Conservation (phyloP, 2,797 vertebrate genomes). For the Sebastes elongatus region DNA sequence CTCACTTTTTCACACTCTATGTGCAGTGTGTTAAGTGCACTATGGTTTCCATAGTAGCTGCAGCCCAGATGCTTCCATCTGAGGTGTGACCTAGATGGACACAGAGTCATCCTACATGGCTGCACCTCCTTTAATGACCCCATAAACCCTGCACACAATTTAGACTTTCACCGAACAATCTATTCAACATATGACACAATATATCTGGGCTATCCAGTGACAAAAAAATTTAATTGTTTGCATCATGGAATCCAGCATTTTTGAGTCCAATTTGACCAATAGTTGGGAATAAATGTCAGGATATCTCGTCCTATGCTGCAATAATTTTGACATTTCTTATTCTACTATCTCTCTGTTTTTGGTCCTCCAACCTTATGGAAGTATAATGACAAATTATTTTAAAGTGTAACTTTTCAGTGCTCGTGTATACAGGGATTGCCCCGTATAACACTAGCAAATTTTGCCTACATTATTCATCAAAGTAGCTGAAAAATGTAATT, state of each 20-base stretch:
- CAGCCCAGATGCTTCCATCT: neutral
- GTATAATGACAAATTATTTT: neutral
- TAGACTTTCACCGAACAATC: neutral
- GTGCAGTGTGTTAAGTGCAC: neutral
- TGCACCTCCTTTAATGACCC: neutral
- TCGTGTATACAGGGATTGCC: neutral
- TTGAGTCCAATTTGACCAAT: no score
- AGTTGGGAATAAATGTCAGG: neutral
- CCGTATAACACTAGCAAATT: neutral
- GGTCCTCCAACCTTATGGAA: neutral
- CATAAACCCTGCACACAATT: neutral
- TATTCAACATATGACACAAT: neutral
- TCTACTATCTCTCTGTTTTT: neutral
- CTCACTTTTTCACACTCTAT: neutral
- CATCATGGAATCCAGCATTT: neutral
- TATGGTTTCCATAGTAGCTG: neutral
- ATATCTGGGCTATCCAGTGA: neutral
- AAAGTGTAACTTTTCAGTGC: neutral
- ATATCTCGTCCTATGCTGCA: neutral
- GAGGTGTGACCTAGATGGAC: conserved; percentile 45
- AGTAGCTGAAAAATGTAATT: neutral
- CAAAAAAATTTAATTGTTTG: neutral
- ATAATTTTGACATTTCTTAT: neutral
- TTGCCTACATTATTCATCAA: neutral
- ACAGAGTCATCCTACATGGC: neutral